These are phyloP conservation scores for Adelphocoris suturalis DNA, from an alignment of 2,888 invertebrate species.

Conservation along the genomic window DNA sequence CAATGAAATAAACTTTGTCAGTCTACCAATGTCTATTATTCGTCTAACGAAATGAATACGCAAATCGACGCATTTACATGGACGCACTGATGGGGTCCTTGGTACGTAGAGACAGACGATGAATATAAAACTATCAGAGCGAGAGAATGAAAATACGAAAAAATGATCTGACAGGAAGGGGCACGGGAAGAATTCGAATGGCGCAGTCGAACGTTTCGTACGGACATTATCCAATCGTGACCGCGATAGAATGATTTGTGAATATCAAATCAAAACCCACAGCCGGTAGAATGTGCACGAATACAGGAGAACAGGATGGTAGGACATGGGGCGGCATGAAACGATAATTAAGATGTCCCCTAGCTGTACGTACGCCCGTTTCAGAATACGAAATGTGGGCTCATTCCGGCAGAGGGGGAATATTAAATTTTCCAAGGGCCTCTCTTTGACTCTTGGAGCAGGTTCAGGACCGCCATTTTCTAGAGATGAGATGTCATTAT, in stretches of 20 bases:
- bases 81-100: no score
- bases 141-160: no score
- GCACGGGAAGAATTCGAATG: not conserved
- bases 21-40: no score
- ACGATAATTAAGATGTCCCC: slow-evolving; percentile 20
- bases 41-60: no score
- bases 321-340: not conserved
- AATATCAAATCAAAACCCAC: slow-evolving; percentile 1
- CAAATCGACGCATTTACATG: no score
- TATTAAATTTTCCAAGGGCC: not conserved
- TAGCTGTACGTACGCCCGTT: not conserved
- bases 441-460: not conserved
- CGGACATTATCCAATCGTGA: slow-evolving; percentile 12
- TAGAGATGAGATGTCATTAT: not conserved
- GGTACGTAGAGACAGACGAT: no score
- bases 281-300: not conserved
- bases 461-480: slow-evolving; percentile 1
- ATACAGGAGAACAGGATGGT: not conserved
- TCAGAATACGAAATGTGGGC: slow-evolving; percentile 14
- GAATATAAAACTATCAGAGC: no score
- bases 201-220: not conserved
- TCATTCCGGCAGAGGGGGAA: slow-evolving; percentile 13
- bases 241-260: slow-evolving; percentile 18
- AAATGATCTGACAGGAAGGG: no score
- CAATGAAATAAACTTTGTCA: no score